A percentile compares a stretch with the other conserved stretches of the same genome.
phyloP scores from a whole-genome alignment of 2,113 vertebrate species.

The Dipodomys spectabilis region DNA sequence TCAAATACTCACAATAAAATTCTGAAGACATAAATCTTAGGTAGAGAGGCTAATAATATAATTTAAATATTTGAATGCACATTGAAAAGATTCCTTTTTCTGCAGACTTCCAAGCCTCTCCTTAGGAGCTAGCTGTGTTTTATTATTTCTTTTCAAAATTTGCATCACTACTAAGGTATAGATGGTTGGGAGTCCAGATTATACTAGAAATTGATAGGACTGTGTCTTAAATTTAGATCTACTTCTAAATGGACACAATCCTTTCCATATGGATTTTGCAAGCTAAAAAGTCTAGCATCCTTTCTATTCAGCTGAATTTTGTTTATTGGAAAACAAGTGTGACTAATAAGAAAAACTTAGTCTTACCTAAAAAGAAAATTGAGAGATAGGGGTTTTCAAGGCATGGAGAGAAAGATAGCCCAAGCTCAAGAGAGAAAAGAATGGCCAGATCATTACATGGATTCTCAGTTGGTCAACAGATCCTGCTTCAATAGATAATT shows the following conservation, averaged over 20 bases:
- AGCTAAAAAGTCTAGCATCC: neutral
- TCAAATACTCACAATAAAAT: neutral
- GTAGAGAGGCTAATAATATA: neutral
- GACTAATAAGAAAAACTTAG: neutral
- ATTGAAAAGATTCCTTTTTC: neutral
- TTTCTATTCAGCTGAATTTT: neutral
- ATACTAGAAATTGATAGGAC: neutral
- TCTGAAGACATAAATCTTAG: neutral
- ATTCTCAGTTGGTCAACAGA: neutral
- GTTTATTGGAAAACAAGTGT: neutral
- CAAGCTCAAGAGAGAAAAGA: neutral
- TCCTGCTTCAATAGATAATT: neutral
- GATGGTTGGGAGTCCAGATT: neutral
- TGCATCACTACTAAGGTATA: neutral
- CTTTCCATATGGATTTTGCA: neutral
- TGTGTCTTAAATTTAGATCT: slow-evolving; percentile 5
- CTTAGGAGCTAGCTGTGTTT: neutral
- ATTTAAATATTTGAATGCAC: neutral
- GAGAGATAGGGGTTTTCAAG: neutral
- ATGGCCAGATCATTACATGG: neutral
- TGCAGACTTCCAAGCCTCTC: neutral
- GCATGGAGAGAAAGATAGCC: neutral
- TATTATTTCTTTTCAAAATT: neutral
- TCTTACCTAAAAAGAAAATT: neutral
- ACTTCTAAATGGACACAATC: neutral